These are phyloP conservation scores for Clistopyga incitator DNA, from an alignment of 2,888 invertebrate species.

Conservation along the genomic window DNA sequence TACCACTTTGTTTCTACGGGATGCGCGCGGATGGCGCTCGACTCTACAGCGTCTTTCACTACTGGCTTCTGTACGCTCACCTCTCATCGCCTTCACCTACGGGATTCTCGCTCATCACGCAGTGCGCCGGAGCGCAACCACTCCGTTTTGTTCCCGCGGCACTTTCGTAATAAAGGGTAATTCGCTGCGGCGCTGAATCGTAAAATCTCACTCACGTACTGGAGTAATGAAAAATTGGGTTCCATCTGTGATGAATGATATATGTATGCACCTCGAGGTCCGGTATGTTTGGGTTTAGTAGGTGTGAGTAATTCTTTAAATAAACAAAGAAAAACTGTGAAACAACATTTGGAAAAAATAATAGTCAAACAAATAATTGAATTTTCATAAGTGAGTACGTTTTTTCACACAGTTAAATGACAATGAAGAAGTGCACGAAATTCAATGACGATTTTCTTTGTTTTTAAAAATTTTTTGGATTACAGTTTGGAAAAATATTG, in stretches of 20 bases:
- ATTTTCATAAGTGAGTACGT: too few species aligned
- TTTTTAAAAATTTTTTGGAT: too few species aligned
- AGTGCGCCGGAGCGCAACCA: conserved; percentile 25
- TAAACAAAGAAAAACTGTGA: too few species aligned
- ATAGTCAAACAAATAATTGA: too few species aligned
- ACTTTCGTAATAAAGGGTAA: conserved; percentile 52
- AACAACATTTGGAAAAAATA: too few species aligned
- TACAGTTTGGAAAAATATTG: too few species aligned
- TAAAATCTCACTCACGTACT: not conserved
- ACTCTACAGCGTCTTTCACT: conserved; percentile 8
- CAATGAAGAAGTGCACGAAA: too few species aligned
- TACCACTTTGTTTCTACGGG: conserved; percentile 61
- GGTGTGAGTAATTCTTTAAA: too few species aligned
- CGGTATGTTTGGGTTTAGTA: not conserved
- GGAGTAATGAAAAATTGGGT: conserved; percentile 5
- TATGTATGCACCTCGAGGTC: not conserved
- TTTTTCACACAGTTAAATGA: too few species aligned
- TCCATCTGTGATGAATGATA: not conserved
- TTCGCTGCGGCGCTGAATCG: not conserved
- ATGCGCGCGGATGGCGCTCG: not conserved
- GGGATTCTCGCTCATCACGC: conserved; percentile 30
- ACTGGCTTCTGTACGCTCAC: conserved; percentile 46
- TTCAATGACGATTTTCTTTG: too few species aligned
- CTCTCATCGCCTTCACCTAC: conserved; percentile 21
- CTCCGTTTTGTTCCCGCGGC: conserved; percentile 50